These are phyloP conservation scores for Ictalurus furcatus DNA, from an alignment of 2,113 vertebrate genomes.

Conservation along the genomic window DNA sequence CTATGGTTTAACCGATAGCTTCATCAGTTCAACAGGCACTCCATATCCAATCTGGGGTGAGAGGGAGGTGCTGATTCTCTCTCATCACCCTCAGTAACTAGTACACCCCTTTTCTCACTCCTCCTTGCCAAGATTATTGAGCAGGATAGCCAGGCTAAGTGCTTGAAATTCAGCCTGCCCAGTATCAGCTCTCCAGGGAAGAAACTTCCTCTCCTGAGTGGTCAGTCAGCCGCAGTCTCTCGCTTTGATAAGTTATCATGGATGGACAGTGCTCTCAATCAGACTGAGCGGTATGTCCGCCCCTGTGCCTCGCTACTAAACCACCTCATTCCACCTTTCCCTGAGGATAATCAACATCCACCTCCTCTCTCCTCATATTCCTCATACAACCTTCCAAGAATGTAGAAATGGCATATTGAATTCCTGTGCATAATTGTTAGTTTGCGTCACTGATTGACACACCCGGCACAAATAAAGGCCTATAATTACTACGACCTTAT, in stretches of 20 bases:
- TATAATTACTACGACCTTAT: constrained; percentile 30
- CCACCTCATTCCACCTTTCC: constrained; percentile 43
- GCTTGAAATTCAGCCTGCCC: constrained; percentile 47
- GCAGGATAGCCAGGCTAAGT: constrained; percentile 47
- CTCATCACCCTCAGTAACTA: constrained; percentile 49
- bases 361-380: constrained; percentile 7
- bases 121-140: constrained; percentile 45
- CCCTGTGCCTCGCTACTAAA: constrained; percentile 35
- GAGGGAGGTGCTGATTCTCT: constrained; percentile 27
- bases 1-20: constrained; percentile 13
- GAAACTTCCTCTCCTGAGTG: constrained; percentile 34
- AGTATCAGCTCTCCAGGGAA: constrained; percentile 47
- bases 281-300: constrained; percentile 44
- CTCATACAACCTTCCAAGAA: constrained; percentile 31
- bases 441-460: constrained; percentile 8
- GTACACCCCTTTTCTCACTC: constrained; percentile 34
- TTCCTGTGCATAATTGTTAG: background rate
- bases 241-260: constrained; percentile 52
- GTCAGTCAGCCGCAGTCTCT: constrained; percentile 26
- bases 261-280: constrained; percentile 49
- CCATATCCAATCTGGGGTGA: constrained; percentile 38
- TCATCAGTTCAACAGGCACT: constrained; percentile 21
- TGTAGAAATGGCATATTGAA: background rate
- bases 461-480: constrained; percentile 1
- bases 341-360: constrained; percentile 39